These are phyloP conservation scores for Amblyteles armatorius DNA, from an alignment of 2,888 invertebrate genomes.

Conservation along the genomic window DNA sequence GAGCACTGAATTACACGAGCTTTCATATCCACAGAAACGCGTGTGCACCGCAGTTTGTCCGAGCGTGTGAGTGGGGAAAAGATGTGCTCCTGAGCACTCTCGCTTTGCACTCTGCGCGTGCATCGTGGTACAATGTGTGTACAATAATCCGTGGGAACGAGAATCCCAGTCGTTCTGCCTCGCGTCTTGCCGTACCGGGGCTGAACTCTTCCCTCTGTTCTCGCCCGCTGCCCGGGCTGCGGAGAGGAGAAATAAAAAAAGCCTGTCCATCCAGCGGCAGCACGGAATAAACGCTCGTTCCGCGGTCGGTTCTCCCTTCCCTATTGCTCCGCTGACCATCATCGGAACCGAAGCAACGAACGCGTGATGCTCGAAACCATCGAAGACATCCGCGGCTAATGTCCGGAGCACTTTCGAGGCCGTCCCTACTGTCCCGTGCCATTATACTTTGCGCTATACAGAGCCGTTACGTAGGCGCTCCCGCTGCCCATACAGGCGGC, in stretches of 20 bases:
- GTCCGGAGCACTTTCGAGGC: constrained; percentile 25
- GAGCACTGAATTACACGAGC: constrained; percentile 52
- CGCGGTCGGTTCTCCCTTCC: constrained; percentile 49
- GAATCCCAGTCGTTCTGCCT: constrained; percentile 41
- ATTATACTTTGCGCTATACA: neutral
- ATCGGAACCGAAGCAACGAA: constrained; percentile 29
- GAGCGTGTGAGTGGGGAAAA: constrained; percentile 34
- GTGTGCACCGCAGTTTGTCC: constrained; percentile 18
- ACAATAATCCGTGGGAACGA: constrained; percentile 57
- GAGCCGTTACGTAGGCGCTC: neutral
- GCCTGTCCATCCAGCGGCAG: constrained; percentile 37
- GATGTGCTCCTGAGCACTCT: constrained; percentile 47
- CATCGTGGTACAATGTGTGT: constrained; percentile 20
- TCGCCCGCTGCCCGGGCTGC: constrained; percentile 37
- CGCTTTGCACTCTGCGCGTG: constrained; percentile 24
- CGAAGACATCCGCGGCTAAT: constrained; percentile 20
- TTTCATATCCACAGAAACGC: constrained; percentile 42
- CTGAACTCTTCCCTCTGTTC: constrained; percentile 52
- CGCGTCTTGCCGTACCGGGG: constrained; percentile 42
- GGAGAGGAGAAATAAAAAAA: constrained; percentile 25
- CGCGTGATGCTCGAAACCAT: constrained; percentile 12
- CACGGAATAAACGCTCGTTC: constrained; percentile 40
- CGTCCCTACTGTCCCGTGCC: constrained; percentile 5
- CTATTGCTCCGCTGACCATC: constrained; percentile 24
- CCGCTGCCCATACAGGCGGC: constrained; percentile 16